Evolutionary conservation across 2,888 invertebrate genomes (phyloP).

Genomic region (Chrysolina americana): DNA sequence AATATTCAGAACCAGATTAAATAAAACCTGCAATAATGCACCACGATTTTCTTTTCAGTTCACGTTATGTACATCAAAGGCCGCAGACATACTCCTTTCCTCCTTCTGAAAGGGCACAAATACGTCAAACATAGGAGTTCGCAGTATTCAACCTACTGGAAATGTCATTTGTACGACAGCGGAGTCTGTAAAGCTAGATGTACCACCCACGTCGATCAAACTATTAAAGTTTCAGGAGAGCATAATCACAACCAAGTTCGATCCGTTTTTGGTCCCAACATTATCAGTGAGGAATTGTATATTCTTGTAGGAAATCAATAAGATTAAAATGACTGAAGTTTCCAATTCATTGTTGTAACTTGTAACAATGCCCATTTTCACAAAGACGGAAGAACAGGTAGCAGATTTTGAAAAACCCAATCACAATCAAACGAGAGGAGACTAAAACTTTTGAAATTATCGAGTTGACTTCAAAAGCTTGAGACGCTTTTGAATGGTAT

Average conservation of each 20-base stretch:
- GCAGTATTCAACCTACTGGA: constrained; percentile 65
- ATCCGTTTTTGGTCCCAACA: constrained; percentile 33
- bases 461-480: no score
- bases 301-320: constrained; percentile 24
- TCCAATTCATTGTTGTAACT: neutral
- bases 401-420: no score
- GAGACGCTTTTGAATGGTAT: no score
- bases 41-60: constrained; percentile 53
- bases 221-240: constrained; percentile 55
- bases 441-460: no score
- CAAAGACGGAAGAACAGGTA: no score
- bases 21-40: neutral
- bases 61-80: constrained; percentile 63
- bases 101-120: constrained; percentile 62
- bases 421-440: no score
- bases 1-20: neutral
- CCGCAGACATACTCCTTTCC: constrained; percentile 59
- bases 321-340: neutral
- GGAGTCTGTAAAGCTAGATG: constrained; percentile 64
- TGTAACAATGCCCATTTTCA: no score
- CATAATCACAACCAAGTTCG: constrained; percentile 56
- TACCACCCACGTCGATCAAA: constrained; percentile 54
- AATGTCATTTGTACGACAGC: constrained; percentile 64
- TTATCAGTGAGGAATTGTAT: constrained; percentile 57
- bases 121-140: constrained; percentile 66